phyloP scores from a whole-genome alignment of 2,113 vertebrate genomes.

The Lethenteron camtschaticum region DNA sequence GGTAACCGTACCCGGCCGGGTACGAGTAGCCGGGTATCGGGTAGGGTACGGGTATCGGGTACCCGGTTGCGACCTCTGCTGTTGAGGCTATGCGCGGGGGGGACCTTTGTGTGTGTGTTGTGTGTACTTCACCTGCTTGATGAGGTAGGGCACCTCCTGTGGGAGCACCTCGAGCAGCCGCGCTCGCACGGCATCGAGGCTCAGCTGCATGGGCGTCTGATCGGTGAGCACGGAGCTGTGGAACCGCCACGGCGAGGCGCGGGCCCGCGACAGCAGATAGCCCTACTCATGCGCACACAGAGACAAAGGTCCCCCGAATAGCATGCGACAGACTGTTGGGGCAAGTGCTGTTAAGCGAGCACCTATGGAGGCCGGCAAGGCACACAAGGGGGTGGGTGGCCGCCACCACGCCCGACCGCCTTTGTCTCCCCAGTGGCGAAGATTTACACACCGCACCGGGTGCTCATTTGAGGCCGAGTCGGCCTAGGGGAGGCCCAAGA shows the following conservation, averaged over 20 bases:
- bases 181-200: conserved; percentile 47
- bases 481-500: too few species aligned
- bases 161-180: conserved; percentile 64
- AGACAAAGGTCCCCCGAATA: background rate
- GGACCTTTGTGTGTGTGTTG: too few species aligned
- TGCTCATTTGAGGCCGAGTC: too few species aligned
- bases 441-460: background rate
- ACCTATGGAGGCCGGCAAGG: background rate
- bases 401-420: background rate
- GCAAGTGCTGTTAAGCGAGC: background rate
- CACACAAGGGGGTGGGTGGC: background rate
- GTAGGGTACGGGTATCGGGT: too few species aligned
- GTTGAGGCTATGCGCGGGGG: too few species aligned
- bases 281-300: conserved; percentile 20
- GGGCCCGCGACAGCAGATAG: conserved; percentile 47
- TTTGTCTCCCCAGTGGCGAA: background rate
- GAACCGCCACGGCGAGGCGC: conserved; percentile 56
- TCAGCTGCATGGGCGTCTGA: conserved; percentile 58
- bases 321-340: background rate
- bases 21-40: too few species aligned
- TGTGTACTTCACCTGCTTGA: conserved; percentile 40
- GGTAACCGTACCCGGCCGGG: too few species aligned
- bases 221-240: conserved; percentile 66
- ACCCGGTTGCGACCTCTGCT: too few species aligned
- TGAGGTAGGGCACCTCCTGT: conserved; percentile 54